Evolutionary conservation across 1,140 invertebrate genomes (phyloP), one percentile per base, ranked within the genome.

Genomic region (Sarcophaga peregrina): DNA sequence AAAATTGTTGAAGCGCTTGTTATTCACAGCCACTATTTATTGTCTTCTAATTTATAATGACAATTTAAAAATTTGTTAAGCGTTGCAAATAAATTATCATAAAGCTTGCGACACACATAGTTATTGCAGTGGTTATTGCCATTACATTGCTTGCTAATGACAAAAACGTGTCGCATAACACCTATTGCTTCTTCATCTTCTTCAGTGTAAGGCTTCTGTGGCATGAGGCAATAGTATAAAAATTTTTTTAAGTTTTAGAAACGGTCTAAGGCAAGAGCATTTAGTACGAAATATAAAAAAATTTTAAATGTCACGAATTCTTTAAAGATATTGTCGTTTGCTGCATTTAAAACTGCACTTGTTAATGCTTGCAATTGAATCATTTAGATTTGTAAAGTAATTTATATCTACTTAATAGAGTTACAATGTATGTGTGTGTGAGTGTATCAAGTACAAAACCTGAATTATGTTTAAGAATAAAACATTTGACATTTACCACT

Each of bases 291-390:
- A 37, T 68, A 68, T 3, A 68, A 68, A 20, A 68, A 68, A 17
- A 68, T 20, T 68, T 68, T 8, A 68, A 68, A 68, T 68, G 62
- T 68, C 62, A 68, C 62, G 62, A 68, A 68, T 68, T 68, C 25
- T 37, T 68, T 68, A 25, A 52, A 52, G 13, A 52, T 52, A 50
- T 50, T 50, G 25, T 37, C 25, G 25, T 37, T 37, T 37, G 25
- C 25, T 37, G 25, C 25, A 37, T 37, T 37, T 37, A 37, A 37
- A 37, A 37, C 25, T 37, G 25, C 25, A 37, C 25, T 37, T 37
- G 25, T 37, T 37, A 37, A 37, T 37, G 25, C 25, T 37, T 37
- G 25, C 1, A 37, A 37, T 37, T 37, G 25, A 37, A 37, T 37
- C 25, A 37, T 37, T 37, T 37, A 4, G 25, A 2, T 37, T 37